Evolutionary conservation across 2,888 invertebrate species (phyloP), one percentile per base, ranked within the genome.

Genomic region (Habrosyne pyritoides): DNA sequence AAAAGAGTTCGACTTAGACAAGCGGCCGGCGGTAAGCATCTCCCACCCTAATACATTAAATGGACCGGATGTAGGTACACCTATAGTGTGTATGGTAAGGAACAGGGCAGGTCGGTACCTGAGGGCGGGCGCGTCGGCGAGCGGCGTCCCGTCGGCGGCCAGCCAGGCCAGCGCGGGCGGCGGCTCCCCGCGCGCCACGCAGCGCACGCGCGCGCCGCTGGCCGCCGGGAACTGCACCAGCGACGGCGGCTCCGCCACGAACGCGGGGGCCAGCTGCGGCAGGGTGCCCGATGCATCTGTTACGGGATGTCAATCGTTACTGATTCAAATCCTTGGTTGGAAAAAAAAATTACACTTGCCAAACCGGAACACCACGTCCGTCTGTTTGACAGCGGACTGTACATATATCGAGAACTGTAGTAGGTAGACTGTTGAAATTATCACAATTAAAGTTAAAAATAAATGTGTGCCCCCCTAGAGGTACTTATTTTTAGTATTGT

Each of bases 81-180:
- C 10, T 3, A 18, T 7, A 46, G 18, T 18, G 46, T 1, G 12
- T 0, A 12, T 10, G 12, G 8, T 10, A 2, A 18, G 21, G 6
- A 0, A 22, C 6, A 2, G 18, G 47, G 21, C 1, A 22, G 5
- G 22, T 5, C 0, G 22, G 10, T 57, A 85, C 86, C 84, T 81
- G 55, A 77, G 33, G 3, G 70, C 71, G 5, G 81, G 75, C 10
- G 60, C 53, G 59, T 85, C 81, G 0, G 48, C 55, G 10, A 87
- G 73, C 46, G 63, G 59, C 5, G 71, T 47, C 49, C 77, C 77
- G 68, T 84, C 85, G 33, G 75, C 80, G 6, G 59, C 64, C 22
- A 83, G 74, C 89, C 89, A 89, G 46, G 70, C 4, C 57, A 84
- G 21, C 10, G 58, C 52, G 4, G 87, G 87, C 53, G 79, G 63